Conservation (phyloP, 1,140 invertebrate species). For the Nasonia giraulti region DNA sequence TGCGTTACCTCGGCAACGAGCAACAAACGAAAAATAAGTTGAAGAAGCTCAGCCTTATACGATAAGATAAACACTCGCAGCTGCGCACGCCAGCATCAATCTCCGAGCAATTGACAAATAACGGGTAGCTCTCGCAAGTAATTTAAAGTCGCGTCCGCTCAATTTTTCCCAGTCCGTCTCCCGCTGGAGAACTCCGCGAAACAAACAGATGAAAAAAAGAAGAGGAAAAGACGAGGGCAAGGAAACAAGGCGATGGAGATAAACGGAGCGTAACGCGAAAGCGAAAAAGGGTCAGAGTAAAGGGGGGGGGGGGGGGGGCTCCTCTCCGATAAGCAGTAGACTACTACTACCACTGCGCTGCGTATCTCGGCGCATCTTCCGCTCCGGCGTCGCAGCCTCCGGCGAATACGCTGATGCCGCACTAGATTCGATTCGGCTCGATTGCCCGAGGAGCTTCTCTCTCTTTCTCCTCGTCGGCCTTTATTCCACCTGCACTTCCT, state of each 20-base stretch:
- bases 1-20: neutral
- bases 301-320: slow-evolving; percentile 40
- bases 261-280: slow-evolving; percentile 35
- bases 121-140: neutral
- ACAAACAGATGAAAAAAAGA: neutral
- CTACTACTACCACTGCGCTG: neutral
- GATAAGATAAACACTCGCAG: slow-evolving; percentile 23
- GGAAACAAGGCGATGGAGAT: slow-evolving; percentile 24
- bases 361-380: slow-evolving; percentile 59
- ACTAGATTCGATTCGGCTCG: slow-evolving; percentile 60
- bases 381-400: slow-evolving; percentile 48
- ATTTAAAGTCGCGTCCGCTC: slow-evolving; percentile 25
- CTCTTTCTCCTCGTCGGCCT: too few species aligned
- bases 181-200: neutral
- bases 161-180: slow-evolving; percentile 23
- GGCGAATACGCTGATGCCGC: slow-evolving; percentile 66
- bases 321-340: slow-evolving; percentile 64
- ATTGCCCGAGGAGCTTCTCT: slow-evolving; percentile 55
- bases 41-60: neutral
- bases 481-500: too few species aligned
- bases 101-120: slow-evolving; percentile 27
- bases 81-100: neutral
- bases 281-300: slow-evolving; percentile 19
- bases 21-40: neutral
- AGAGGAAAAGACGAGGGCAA: neutral